These are phyloP conservation scores for Scylla paramamosain DNA, from an alignment of 1,140 invertebrate species.

Conservation along the genomic window DNA sequence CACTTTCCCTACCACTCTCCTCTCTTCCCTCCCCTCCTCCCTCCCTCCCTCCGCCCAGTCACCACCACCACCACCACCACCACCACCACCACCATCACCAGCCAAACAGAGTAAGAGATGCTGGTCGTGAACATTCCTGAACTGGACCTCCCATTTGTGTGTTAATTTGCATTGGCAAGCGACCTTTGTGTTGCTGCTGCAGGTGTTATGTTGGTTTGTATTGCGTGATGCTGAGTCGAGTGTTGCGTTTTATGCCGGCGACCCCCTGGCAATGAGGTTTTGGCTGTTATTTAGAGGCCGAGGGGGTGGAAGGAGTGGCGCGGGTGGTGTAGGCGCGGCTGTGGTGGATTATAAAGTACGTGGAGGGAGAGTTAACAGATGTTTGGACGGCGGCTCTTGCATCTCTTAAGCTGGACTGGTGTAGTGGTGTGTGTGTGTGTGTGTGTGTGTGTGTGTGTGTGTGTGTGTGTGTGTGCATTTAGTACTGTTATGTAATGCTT, in stretches of 20 bases:
- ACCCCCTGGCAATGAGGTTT: not conserved
- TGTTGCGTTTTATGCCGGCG: not conserved
- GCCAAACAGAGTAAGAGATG: slow-evolving; percentile 4
- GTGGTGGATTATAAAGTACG: not conserved
- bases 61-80: not conserved
- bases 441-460: no score
- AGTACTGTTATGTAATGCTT: no score
- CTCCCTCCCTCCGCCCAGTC: not conserved
- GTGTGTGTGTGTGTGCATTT: no score
- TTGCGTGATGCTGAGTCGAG: slow-evolving; percentile 10
- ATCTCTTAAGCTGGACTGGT: not conserved
- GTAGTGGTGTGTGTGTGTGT: not conserved
- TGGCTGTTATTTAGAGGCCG: not conserved
- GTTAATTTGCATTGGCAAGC: slow-evolving; percentile 2
- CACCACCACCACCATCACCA: not conserved
- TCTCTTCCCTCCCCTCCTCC: not conserved
- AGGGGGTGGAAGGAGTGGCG: not conserved
- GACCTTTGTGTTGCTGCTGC: slow-evolving; percentile 2
- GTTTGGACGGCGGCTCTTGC: not conserved
- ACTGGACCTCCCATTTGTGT: not conserved
- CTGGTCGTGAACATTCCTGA: slow-evolving; percentile 10
- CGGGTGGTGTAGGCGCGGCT: not conserved
- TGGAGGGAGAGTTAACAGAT: not conserved
- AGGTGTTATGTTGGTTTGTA: slow-evolving; percentile 4
- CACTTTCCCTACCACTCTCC: not conserved